Base-by-base conservation (phyloP, 2,888 invertebrate species). In the Antheraea yamamai region DNA sequence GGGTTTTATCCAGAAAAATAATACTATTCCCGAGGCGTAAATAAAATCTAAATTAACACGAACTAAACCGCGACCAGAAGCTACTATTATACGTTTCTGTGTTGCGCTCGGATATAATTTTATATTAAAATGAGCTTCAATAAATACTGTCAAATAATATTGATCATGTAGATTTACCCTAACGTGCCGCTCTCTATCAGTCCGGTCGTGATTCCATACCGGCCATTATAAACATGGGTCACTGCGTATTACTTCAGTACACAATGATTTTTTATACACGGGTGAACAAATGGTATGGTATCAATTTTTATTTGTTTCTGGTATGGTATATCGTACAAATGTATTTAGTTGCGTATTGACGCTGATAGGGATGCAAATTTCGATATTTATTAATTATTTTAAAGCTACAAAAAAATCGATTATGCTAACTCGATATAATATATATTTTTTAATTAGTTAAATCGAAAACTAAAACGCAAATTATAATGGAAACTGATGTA, bases 201-300 rank as follows among this genome's bases (percentile, higher is more conserved):
- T 52, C 26, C 30, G 47, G 85, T 86, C 84, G 83, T 85, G 84
- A 82, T 86, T 85, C 82, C 83, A 87, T 86, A 86, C 79, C 84
- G 85, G 30, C n/a, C 55, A 51, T 72, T n/a, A 47, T 4, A 72
- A 82, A 81, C 79, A 74, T 79, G 78, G 80, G 80, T 79, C 78
- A 81, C 81, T 74, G 75, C 75, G 76, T 76, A 73, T 79, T 81
- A 26, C 79, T 78, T 80, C 77, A 81, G 83, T 82, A 80, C 30
- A 73, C 55, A 73, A 55, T 79, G 74, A 81, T 82, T 85, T 80
- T 87, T 83, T 82, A 83, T 83, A 84, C 82, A 78, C 80, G 78
- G 82, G 74, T 78, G 83, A 81, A 80, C 83, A 82, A 81, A 81
- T 82, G 78, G 80, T 80, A 79, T 75, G 78, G 75, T 74, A 39